These are phyloP conservation scores for Pseudotriccus pelzelni DNA, from an alignment of 2,797 vertebrate genomes.

Conservation along the genomic window DNA sequence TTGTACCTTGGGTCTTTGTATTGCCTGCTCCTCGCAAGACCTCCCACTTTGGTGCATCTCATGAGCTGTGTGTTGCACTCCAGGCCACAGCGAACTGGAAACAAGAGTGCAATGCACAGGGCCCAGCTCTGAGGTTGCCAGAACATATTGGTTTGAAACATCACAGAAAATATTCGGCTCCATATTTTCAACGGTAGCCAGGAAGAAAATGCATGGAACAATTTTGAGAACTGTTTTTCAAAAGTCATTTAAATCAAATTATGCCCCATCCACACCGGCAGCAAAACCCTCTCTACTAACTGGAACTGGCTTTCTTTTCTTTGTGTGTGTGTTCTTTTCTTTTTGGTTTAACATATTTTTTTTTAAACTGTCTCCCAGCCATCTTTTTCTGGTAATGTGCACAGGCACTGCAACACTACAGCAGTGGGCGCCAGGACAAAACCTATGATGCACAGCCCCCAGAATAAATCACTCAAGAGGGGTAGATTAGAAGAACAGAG, in stretches of 20 bases:
- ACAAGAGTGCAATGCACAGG: constrained; percentile 54
- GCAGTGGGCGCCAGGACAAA: constrained; percentile 40
- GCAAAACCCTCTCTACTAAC: constrained; percentile 46
- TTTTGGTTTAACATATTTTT: constrained; percentile 1
- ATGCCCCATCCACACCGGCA: constrained; percentile 63
- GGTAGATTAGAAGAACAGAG: constrained; percentile 3
- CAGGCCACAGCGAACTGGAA: constrained; percentile 69
- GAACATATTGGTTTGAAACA: constrained; percentile 72
- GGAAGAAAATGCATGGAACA: constrained; percentile 71
- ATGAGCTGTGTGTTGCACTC: constrained; percentile 40
- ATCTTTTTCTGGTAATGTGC: constrained; percentile 54
- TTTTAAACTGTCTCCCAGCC: constrained; percentile 19
- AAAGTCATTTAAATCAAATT: constrained; percentile 72
- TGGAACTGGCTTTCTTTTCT: constrained; percentile 52
- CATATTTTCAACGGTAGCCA: constrained; percentile 70
- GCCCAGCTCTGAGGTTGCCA: constrained; percentile 61
- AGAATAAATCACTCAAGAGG: constrained; percentile 65
- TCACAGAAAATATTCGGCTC: constrained; percentile 68
- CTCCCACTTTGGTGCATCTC: constrained; percentile 61
- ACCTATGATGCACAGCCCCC: constrained; percentile 20
- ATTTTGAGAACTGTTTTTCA: constrained; percentile 68
- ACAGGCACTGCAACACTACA: constrained; percentile 20
- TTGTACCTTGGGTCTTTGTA: constrained; percentile 25
- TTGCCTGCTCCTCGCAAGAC: constrained; percentile 41
- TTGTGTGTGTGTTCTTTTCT: constrained; percentile 42